Conservation (phyloP, 1,140 invertebrate species). For the Panagrolaimus sp. region DNA sequence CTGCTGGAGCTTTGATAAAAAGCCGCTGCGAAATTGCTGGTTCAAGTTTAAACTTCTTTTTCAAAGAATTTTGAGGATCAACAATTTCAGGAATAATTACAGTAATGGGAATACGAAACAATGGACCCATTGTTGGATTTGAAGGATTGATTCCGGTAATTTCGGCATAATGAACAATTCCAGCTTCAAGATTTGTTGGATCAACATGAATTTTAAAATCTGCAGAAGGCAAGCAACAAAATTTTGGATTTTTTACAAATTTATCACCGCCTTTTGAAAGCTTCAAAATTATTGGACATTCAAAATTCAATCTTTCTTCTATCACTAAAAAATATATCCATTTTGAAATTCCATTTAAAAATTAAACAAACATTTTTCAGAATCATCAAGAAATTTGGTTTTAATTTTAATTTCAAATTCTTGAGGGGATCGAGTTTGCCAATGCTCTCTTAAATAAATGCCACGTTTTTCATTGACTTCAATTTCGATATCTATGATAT, state of each 20-base stretch:
- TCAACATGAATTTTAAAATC: constrained; percentile 69
- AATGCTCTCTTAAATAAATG: constrained; percentile 75
- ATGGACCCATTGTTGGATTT: constrained; percentile 75
- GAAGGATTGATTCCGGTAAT: constrained; percentile 67
- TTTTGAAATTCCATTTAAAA: constrained; percentile 25
- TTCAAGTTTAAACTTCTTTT: constrained; percentile 68
- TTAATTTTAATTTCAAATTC: constrained; percentile 76
- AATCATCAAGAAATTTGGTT: constrained; percentile 72
- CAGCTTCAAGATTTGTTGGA: constrained; percentile 71
- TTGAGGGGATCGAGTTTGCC: constrained; percentile 64
- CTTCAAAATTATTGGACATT: too few relatives aligned
- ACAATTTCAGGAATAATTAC: constrained; percentile 70
- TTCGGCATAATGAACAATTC: constrained; percentile 63
- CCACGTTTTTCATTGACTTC: constrained; percentile 63
- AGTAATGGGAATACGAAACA: constrained; percentile 84
- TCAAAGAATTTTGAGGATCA: constrained; percentile 46
- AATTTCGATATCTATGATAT: constrained; percentile 69
- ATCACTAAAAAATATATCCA: constrained; percentile 65
- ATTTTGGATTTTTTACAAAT: too few relatives aligned
- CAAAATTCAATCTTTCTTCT: too few relatives aligned
- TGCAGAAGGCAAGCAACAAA: too few relatives aligned
- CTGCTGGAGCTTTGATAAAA: constrained; percentile 77
- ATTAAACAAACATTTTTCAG: constrained; percentile 61
- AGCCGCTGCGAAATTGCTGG: constrained; percentile 77
- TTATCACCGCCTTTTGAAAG: too few relatives aligned